These are phyloP conservation scores for Callopanchax toddi DNA, from an alignment of 2,113 vertebrate species.

Conservation along the genomic window DNA sequence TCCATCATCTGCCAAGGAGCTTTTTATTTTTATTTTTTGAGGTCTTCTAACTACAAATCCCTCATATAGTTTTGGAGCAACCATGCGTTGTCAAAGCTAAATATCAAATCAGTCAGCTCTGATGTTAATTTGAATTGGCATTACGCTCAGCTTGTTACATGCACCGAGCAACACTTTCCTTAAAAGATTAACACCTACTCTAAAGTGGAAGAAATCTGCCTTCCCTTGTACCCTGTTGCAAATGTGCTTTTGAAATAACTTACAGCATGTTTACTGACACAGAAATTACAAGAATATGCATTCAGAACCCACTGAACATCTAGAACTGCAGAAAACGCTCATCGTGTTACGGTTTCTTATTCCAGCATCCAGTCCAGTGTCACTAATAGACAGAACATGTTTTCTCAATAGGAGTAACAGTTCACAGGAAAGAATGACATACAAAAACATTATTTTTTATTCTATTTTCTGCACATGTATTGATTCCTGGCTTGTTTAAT, in stretches of 20 bases:
- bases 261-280: constrained; percentile 10
- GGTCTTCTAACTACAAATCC: background rate
- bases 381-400: background rate
- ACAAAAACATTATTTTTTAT: background rate
- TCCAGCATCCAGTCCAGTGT: background rate
- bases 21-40: background rate
- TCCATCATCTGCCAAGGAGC: background rate
- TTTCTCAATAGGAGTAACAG: background rate
- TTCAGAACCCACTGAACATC: background rate
- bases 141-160: background rate
- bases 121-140: background rate
- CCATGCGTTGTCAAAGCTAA: background rate
- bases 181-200: constrained; percentile 1
- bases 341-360: background rate
- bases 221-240: background rate
- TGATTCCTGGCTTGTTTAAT: no score
- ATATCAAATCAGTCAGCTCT: background rate
- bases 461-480: no score
- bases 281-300: background rate
- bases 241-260: constrained; percentile 11
- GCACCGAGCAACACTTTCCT: background rate
- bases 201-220: background rate
- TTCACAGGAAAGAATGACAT: background rate
- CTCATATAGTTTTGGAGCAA: background rate
- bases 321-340: background rate